Conservation (phyloP, 2,888 invertebrate genomes). For the Lysandra bellargus region DNA sequence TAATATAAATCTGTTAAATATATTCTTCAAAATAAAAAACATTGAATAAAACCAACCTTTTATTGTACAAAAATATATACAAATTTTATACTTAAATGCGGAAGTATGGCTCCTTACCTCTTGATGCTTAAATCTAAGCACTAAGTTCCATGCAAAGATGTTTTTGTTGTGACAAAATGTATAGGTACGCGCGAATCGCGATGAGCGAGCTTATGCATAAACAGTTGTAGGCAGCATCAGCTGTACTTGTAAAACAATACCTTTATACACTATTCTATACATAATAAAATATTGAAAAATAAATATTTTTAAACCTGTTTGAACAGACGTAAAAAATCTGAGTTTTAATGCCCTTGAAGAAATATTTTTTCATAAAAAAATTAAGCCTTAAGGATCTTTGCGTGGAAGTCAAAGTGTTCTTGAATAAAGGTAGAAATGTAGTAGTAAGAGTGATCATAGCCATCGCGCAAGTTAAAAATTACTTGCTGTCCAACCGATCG, state of each 20-base stretch:
- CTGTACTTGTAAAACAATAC: not conserved
- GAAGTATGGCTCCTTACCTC: not conserved
- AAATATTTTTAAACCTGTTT: no score
- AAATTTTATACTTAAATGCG: not conserved
- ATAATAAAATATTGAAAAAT: not conserved
- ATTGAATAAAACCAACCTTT: slow-evolving; percentile 25
- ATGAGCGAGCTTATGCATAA: not conserved
- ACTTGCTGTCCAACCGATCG: slow-evolving; percentile 85
- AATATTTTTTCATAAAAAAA: not conserved
- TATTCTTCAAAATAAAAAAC: slow-evolving; percentile 30
- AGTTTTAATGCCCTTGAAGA: not conserved
- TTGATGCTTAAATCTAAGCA: not conserved
- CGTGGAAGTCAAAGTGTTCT: slow-evolving; percentile 95
- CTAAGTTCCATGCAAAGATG: not conserved
- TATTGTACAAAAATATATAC: slow-evolving; percentile 33
- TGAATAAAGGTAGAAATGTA: slow-evolving; percentile 95
- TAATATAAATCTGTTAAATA: slow-evolving; percentile 5
- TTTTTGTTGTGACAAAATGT: not conserved
- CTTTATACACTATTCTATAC: not conserved
- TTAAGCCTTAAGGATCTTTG: slow-evolving; percentile 84
- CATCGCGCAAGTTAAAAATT: slow-evolving; percentile 86
- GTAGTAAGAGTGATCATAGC: slow-evolving; percentile 97
- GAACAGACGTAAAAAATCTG: not conserved
- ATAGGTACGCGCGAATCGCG: not conserved
- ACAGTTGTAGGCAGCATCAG: not conserved